Base-by-base conservation (phyloP, 92 coral and sea anemone genomes). In the Phenganax subtilis region DNA sequence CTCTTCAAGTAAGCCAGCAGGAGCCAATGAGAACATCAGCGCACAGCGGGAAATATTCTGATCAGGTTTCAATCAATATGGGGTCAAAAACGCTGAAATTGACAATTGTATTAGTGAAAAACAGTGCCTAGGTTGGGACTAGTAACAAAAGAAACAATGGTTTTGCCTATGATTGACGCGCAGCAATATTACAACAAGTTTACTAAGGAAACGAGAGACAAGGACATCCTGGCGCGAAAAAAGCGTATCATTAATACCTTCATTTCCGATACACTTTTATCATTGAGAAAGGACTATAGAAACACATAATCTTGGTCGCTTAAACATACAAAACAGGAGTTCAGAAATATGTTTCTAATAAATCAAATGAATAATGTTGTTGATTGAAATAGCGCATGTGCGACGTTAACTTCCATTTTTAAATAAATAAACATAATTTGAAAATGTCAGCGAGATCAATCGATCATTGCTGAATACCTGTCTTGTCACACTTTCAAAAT, bases 351-450 rank as follows among this genome's bases (percentile, higher is more conserved):
- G 73, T 68, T 68, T 68, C 47, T 68, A 68, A 68, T 68, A 68
- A 68, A 68, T 68, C 73, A 68, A 68, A 37, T 68, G 73, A 68
- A 68, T 30, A 6, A 68, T 37, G 54, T 53, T 68, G 73, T 68
- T 29, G 73, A 68, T 68, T 28, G 73, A 68, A 68, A 68, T 68
- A 68, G 52, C 53, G 47, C 73, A 68, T 29, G 53, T 30, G 31
- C 11, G 12, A 30, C n/a, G 73, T 51, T 52, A 30, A 30, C 53
- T 6, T 30, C 72, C 12, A 67, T 67, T 67, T 51, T 67, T 67
- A 67, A 10, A 67, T 67, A 67, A 67, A 20, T 20, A 20, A 20
- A 68, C 53, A 68, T 29, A 52, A 20, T 14, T 68, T 37, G 73
- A 29, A 68, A 12, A 68, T 37, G 53, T 68, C 73, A 52, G 73